Conservation (phyloP, 1,140 invertebrate genomes). For the Lineus longissimus region DNA sequence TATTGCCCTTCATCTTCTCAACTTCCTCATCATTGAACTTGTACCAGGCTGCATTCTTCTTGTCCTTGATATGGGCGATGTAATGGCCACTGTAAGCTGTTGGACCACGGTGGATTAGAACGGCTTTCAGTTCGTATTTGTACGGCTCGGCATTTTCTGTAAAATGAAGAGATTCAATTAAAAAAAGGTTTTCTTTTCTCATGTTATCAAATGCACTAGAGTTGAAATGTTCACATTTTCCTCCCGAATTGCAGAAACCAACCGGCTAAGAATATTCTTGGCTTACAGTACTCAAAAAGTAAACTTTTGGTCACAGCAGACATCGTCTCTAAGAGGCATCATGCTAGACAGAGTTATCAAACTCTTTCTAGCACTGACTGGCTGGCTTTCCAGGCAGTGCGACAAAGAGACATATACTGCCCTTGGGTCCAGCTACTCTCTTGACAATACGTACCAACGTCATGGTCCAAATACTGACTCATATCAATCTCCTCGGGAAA, state of each 20-base stretch:
- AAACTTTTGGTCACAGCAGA: too few relatives aligned
- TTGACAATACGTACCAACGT: too few relatives aligned
- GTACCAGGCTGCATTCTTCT: conserved; percentile 60
- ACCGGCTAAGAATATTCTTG: too few relatives aligned
- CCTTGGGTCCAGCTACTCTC: too few relatives aligned
- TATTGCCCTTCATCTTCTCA: conserved; percentile 61
- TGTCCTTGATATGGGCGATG: conserved; percentile 63
- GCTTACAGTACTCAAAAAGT: too few relatives aligned
- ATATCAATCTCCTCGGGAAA: conserved; percentile 70
- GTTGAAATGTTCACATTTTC: too few relatives aligned
- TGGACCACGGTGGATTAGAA: conserved; percentile 66
- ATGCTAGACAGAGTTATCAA: too few relatives aligned
- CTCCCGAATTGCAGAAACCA: too few relatives aligned
- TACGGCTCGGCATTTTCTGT: conserved; percentile 14
- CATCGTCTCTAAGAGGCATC: too few relatives aligned
- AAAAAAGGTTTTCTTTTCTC: not conserved
- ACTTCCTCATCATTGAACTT: conserved; percentile 70
- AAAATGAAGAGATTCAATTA: not conserved
- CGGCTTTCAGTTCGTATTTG: conserved; percentile 64
- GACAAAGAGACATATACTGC: too few relatives aligned
- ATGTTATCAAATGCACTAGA: not conserved
- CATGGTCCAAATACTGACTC: conserved; percentile 55
- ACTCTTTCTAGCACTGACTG: too few relatives aligned
- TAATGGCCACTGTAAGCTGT: conserved; percentile 72
- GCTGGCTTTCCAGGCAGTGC: too few relatives aligned